phyloP scores from a whole-genome alignment of 1,140 invertebrate genomes.

The Zaprionus lachaisei region DNA sequence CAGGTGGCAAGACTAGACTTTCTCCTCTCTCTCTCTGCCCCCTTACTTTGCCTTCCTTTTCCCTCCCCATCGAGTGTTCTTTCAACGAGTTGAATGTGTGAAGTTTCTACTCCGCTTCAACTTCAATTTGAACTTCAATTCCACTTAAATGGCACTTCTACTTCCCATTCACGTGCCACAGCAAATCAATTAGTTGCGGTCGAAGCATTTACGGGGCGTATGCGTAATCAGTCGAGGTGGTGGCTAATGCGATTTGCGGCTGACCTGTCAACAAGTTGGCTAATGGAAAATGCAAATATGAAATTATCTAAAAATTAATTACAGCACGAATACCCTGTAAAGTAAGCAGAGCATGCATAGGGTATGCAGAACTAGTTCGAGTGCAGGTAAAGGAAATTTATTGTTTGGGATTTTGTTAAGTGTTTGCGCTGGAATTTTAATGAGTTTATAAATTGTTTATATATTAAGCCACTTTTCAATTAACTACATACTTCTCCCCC shows the following conservation, averaged over 20 bases:
- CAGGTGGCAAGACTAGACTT: background rate
- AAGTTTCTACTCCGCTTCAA: background rate
- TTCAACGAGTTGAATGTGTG: constrained; percentile 35
- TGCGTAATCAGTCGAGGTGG: constrained; percentile 23
- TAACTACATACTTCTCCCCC: background rate
- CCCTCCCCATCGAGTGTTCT: background rate
- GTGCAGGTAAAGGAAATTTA: background rate
- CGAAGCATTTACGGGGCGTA: constrained; percentile 27
- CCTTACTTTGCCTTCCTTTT: background rate
- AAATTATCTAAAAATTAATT: constrained; percentile 32
- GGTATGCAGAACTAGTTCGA: background rate
- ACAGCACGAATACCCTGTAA: constrained; percentile 5
- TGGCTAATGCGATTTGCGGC: constrained; percentile 9
- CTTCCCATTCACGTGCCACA: background rate
- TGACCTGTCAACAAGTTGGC: constrained; percentile 6
- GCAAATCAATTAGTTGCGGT: constrained; percentile 39
- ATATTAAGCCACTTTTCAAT: background rate
- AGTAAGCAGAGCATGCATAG: background rate
- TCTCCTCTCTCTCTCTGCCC: background rate
- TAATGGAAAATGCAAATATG: constrained; percentile 29
- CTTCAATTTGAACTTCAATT: constrained; percentile 17
- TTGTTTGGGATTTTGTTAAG: background rate
- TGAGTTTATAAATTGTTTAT: constrained; percentile 5
- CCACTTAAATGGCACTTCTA: constrained; percentile 7
- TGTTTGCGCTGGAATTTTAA: background rate